Evolutionary conservation across 2,113 vertebrate species (phyloP).

Genomic region (Chionodraco myersi): DNA sequence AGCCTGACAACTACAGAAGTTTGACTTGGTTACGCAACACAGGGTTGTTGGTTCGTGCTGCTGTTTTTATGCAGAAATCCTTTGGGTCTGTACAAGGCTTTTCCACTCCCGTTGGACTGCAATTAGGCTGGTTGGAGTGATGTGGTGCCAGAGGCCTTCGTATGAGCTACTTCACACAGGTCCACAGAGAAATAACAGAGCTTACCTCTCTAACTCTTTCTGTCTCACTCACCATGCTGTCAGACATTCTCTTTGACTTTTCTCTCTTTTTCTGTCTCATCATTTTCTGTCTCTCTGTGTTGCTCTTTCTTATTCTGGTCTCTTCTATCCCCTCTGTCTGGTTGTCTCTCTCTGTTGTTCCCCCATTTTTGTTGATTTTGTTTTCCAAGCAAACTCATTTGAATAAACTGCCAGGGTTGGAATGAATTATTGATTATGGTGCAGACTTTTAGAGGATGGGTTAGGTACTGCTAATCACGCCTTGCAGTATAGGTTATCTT

Average conservation of each 20-base stretch:
- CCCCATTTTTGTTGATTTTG: constrained; percentile 51
- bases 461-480: constrained; percentile 67
- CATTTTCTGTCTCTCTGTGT: constrained; percentile 16
- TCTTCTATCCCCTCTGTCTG: background rate
- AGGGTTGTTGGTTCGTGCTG: constrained; percentile 53
- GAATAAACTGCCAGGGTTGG: constrained; percentile 75
- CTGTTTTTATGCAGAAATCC: constrained; percentile 74
- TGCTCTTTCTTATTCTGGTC: constrained; percentile 15
- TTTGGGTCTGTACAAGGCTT: constrained; percentile 71
- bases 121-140: constrained; percentile 82
- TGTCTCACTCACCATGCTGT: constrained; percentile 33
- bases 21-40: constrained; percentile 66
- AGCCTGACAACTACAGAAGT: constrained; percentile 57
- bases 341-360: constrained; percentile 2
- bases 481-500: constrained; percentile 69
- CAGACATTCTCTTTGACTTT: constrained; percentile 26
- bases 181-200: constrained; percentile 79
- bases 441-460: constrained; percentile 61
- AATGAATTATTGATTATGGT: constrained; percentile 81
- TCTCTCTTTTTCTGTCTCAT: constrained; percentile 26
- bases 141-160: constrained; percentile 80
- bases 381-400: constrained; percentile 72
- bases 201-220: constrained; percentile 72
- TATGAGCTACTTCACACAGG: constrained; percentile 74
- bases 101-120: constrained; percentile 76